Evolutionary conservation across 2,888 invertebrate genomes (phyloP), one percentile per base, ranked within the genome.

Genomic region (Lydus trimaculatus): DNA sequence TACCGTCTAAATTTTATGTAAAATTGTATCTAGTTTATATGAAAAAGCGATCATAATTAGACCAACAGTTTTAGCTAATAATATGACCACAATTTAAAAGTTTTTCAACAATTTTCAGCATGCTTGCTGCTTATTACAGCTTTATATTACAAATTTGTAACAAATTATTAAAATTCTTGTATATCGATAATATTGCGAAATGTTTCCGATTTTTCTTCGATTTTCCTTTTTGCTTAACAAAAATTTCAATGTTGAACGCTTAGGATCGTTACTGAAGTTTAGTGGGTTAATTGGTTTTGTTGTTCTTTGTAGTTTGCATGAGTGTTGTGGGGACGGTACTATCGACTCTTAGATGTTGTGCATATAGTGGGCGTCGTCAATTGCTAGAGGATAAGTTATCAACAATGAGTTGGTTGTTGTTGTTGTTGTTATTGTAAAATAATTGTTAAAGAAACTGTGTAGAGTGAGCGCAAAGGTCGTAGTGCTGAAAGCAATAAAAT

Each of bases 401-500:
- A 61, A 61, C 61, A 61, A 61, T 61, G 61, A 33, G 39, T 39
- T 25, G 61, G 61, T 43, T 61, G 62, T 69, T 68, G 62, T 69
- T 67, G n/a, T n/a, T n/a, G 62, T 69, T 68, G 61, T 68, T 61
- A 23, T 31, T 64, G 36, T 58, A 66, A 71, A 71, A 65, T 66
- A 61, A 71, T 66, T 64, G 65, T 65, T 43, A 56, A 56, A 63
- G 59, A 65, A 67, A 70, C 31, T 59, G 70, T 63, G 64, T 43
- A 20, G 66, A 64, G 56, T 58, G 65, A 65, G 61, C 61, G 66
- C 66, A 68, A 63, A 66, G 60, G 67, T 64, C 67, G 69, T 63
- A 63, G 60, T 58, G 67, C 65, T 65, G 61, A 71, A 67, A 71
- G 71, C 71, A 71, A 70, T 71, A 71, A 71, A 71, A 71, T 65